A percentile compares a stretch with the other conserved stretches of the same genome.
phyloP scores from a whole-genome alignment of 2,797 vertebrate genomes.

The Gephyroberyx darwinii region DNA sequence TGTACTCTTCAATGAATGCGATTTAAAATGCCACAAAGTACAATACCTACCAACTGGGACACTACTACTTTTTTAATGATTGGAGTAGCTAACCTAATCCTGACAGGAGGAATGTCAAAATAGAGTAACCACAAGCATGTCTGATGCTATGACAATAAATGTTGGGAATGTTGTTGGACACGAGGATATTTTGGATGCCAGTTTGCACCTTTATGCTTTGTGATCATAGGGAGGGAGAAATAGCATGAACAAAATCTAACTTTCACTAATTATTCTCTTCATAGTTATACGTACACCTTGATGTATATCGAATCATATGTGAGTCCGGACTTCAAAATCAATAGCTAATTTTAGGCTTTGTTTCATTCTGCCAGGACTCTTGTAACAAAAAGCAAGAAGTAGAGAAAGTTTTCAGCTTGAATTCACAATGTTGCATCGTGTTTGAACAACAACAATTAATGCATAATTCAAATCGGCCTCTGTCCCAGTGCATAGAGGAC shows the following conservation, averaged over 20 bases:
- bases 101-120: background rate
- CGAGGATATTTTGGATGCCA: background rate
- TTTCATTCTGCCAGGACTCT: background rate
- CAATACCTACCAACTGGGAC: too few relatives aligned
- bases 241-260: background rate
- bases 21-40: too few relatives aligned
- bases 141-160: background rate
- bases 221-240: background rate
- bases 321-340: slow-evolving; percentile 12
- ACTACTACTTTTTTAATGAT: too few relatives aligned
- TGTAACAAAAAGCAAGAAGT: background rate
- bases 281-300: background rate
- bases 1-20: too few relatives aligned
- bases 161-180: background rate
- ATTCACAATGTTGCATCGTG: background rate
- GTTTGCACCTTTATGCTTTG: background rate
- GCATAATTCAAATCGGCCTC: background rate
- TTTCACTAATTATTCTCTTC: background rate
- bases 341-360: slow-evolving; percentile 14
- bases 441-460: slow-evolving; percentile 3
- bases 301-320: background rate
- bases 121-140: background rate
- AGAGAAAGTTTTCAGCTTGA: background rate
- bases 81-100: too few relatives aligned
- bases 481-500: slow-evolving; percentile 6